These are phyloP conservation scores for Gobio occitaniae DNA, from an alignment of 2,797 vertebrate species.

Conservation along the genomic window DNA sequence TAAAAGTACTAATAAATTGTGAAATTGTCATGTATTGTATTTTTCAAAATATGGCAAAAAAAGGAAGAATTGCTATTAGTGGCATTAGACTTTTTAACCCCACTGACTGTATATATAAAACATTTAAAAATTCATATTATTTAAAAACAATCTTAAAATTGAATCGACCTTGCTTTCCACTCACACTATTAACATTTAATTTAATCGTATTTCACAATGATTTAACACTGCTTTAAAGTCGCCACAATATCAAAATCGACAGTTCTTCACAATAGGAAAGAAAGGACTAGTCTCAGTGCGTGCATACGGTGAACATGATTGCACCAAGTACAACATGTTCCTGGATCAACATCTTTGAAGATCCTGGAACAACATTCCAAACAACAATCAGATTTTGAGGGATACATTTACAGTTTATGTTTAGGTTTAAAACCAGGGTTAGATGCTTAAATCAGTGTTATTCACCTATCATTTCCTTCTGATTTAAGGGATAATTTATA, in stretches of 20 bases:
- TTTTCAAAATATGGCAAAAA: neutral
- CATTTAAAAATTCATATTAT: neutral
- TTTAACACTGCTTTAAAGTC: neutral
- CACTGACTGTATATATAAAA: neutral
- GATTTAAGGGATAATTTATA: neutral
- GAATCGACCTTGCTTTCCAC: neutral
- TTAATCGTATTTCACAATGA: neutral
- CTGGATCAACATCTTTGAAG: neutral
- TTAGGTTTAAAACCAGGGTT: neutral
- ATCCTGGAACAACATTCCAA: neutral
- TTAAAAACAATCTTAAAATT: neutral
- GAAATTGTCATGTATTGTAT: neutral
- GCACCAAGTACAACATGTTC: neutral
- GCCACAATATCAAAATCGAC: neutral
- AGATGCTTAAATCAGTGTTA: neutral
- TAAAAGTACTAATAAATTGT: no score
- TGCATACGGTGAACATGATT: neutral
- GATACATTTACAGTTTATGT: neutral
- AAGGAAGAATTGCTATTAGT: neutral
- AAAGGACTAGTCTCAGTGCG: neutral
- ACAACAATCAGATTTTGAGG: neutral
- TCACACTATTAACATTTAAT: neutral
- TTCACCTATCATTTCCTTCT: neutral
- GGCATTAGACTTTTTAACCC: neutral
- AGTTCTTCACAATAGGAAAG: neutral